These are phyloP conservation scores for Pseudomyrmex cubaensis DNA, from an alignment of 1,140 invertebrate species.

Conservation along the genomic window DNA sequence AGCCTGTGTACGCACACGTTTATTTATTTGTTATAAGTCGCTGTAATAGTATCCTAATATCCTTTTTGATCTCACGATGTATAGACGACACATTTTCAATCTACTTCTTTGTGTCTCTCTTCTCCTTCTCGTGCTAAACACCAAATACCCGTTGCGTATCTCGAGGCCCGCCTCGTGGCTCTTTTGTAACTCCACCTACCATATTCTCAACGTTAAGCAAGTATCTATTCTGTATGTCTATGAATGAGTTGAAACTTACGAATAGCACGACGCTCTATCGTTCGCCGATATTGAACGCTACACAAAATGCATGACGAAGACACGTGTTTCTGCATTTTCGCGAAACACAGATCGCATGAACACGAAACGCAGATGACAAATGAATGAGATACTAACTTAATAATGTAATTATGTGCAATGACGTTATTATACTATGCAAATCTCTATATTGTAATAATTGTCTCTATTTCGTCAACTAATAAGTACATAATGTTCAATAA, in stretches of 20 bases:
- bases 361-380: background rate
- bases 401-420: background rate
- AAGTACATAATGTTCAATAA: no score
- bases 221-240: slow-evolving; percentile 68
- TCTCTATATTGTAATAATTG: background rate
- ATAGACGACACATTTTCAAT: slow-evolving; percentile 65
- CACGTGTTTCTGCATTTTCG: slow-evolving; percentile 25
- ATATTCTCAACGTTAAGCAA: slow-evolving; percentile 71
- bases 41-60: slow-evolving; percentile 61
- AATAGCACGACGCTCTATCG: slow-evolving; percentile 60
- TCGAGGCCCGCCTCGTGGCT: slow-evolving; percentile 67
- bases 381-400: slow-evolving; percentile 14
- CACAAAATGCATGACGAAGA: slow-evolving; percentile 18
- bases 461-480: background rate
- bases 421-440: no score
- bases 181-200: slow-evolving; percentile 64
- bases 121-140: slow-evolving; percentile 62
- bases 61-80: slow-evolving; percentile 60
- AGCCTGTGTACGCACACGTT: slow-evolving; percentile 45
- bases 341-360: background rate
- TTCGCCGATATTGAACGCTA: slow-evolving; percentile 13
- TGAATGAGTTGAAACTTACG: slow-evolving; percentile 57
- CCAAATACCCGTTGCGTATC: slow-evolving; percentile 64
- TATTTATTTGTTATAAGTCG: slow-evolving; percentile 61
- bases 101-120: slow-evolving; percentile 66